These are phyloP conservation scores for Ammodytes dubius DNA, from an alignment of 2,113 vertebrate species.

Conservation along the genomic window DNA sequence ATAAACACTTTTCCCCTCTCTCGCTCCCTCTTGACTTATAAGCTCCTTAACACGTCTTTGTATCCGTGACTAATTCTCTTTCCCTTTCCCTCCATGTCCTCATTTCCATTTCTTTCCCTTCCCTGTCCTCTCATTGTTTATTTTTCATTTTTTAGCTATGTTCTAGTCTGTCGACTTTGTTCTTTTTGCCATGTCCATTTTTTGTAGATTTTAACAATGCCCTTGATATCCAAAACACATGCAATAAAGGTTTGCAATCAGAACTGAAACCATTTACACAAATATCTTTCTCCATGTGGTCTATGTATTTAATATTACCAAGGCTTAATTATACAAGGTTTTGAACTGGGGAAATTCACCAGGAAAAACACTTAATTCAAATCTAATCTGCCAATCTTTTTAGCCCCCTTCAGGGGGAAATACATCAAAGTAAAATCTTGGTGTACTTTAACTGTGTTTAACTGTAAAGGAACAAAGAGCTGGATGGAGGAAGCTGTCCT, in stretches of 20 bases:
- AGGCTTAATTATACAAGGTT: neutral
- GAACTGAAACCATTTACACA: neutral
- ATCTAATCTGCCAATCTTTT: too few species aligned
- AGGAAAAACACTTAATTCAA: too few species aligned
- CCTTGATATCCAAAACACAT: neutral
- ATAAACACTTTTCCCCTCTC: neutral
- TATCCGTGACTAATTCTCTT: conserved; percentile 52
- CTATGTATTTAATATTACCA: too few species aligned
- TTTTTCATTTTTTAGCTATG: neutral
- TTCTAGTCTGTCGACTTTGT: neutral
- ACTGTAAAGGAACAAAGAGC: neutral
- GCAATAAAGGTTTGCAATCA: too few species aligned
- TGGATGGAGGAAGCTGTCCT: neutral
- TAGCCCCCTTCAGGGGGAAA: too few species aligned
- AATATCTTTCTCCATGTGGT: neutral
- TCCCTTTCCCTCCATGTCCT: conserved; percentile 25
- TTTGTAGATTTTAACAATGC: neutral
- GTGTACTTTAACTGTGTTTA: neutral
- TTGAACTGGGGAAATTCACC: neutral
- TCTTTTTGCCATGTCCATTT: neutral
- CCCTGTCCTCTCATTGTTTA: conserved; percentile 2
- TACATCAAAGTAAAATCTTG: neutral
- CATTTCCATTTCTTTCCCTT: conserved; percentile 28
- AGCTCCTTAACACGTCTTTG: conserved; percentile 35
- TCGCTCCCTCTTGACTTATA: conserved; percentile 29